Percentiles rank a stretch among this genome's conserved stretches.
Conservation (phyloP, 2,113 vertebrate species). For the Amblyopsis rosae region DNA sequence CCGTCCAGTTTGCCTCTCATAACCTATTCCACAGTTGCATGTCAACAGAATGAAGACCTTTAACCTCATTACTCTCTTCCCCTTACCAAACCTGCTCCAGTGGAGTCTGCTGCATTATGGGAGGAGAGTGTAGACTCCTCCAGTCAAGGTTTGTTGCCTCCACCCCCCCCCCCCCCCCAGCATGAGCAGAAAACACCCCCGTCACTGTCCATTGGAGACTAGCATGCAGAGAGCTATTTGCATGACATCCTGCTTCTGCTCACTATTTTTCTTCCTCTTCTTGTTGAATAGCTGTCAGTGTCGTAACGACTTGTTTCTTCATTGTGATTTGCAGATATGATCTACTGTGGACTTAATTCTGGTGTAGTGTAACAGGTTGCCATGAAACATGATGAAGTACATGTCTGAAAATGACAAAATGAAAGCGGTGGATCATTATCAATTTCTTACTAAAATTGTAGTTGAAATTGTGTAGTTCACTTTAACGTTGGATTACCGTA, state of each 20-base stretch:
- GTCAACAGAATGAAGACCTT: conserved; percentile 2
- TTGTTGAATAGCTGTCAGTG: not conserved
- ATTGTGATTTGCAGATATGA: too few species aligned
- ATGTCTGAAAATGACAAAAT: too few species aligned
- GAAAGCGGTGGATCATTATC: too few species aligned
- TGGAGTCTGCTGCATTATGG: conserved; percentile 72
- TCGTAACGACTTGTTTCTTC: not conserved
- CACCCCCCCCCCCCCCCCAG: conserved; percentile 18
- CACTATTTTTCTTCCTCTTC: not conserved
- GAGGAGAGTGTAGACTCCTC: conserved; percentile 71
- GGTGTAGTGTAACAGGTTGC: too few species aligned
- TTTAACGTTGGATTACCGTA: too few species aligned
- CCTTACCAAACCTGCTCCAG: conserved; percentile 56
- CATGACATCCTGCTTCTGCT: not conserved
- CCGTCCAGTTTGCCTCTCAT: not conserved
- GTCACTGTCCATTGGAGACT: conserved; percentile 15
- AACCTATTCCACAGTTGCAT: not conserved
- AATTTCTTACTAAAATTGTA: too few species aligned
- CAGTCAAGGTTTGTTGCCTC: conserved; percentile 72
- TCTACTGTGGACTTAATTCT: too few species aligned
- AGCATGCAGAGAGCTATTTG: conserved; percentile 41
- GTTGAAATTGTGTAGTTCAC: too few species aligned
- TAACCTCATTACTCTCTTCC: conserved; percentile 37
- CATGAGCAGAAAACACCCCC: conserved; percentile 35
- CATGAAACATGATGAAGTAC: too few species aligned